Evolutionary conservation across 2,888 invertebrate genomes (phyloP).

Genomic region (Brachyptera risi): DNA sequence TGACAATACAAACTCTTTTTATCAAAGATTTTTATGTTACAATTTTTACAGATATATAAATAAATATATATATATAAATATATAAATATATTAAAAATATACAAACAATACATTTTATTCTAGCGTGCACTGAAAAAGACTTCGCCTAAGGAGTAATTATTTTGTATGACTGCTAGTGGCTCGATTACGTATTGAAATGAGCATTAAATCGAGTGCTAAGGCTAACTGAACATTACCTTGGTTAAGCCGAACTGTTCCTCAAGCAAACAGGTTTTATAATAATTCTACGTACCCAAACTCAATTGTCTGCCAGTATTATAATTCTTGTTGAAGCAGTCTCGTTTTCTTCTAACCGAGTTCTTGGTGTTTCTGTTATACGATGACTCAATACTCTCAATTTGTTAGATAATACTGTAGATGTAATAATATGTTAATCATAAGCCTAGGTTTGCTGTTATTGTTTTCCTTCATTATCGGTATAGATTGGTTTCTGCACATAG

Average conservation of each 20-base stretch:
- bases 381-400: neutral
- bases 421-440: neutral
- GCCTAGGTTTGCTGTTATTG: neutral
- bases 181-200: too few species aligned
- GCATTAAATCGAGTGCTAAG: too few species aligned
- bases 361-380: conserved; percentile 10
- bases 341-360: neutral
- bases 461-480: neutral
- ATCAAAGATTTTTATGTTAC: conserved; percentile 10
- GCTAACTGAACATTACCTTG: too few species aligned
- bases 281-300: neutral
- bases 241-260: neutral
- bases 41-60: conserved; percentile 17
- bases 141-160: neutral
- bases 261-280: neutral
- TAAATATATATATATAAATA: conserved; percentile 1
- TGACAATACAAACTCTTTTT: conserved; percentile 18
- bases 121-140: too few species aligned
- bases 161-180: neutral
- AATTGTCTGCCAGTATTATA: conserved; percentile 14
- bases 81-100: conserved; percentile 12
- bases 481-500: too few species aligned
- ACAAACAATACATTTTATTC: conserved; percentile 5
- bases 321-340: conserved; percentile 5
- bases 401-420: neutral